A percentile compares a stretch with the other conserved stretches of the same genome.
These are phyloP conservation scores for Eulemur mongoz DNA, from an alignment of 2,797 vertebrate species.

Conservation along the genomic window DNA sequence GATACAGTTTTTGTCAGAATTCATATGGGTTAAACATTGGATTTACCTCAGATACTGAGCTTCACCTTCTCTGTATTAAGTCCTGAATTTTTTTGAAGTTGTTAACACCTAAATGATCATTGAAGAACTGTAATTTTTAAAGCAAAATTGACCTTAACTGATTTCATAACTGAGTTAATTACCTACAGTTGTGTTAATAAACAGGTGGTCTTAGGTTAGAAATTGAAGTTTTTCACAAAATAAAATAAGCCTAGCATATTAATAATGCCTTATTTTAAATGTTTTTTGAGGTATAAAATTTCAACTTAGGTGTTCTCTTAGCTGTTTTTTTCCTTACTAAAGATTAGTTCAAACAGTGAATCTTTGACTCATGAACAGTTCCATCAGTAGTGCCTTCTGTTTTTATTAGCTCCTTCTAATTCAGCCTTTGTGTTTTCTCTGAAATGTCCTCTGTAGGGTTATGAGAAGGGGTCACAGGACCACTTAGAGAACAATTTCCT, in stretches of 20 bases:
- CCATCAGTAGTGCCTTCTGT: background rate
- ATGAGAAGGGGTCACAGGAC: background rate
- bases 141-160: background rate
- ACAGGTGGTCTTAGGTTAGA: background rate
- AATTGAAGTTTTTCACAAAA: constrained; percentile 9
- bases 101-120: background rate
- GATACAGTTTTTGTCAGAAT: background rate
- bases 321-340: background rate
- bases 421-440: background rate
- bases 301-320: background rate
- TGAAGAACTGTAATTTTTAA: background rate
- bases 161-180: constrained; percentile 9
- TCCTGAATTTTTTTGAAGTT: constrained; percentile 29
- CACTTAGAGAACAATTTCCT: background rate
- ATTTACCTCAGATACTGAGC: background rate
- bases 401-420: background rate
- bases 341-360: background rate
- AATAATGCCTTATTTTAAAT: background rate
- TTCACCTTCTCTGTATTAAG: constrained; percentile 16
- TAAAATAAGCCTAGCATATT: background rate
- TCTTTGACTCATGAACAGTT: background rate
- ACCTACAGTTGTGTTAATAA: background rate
- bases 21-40: background rate
- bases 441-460: constrained; percentile 13
- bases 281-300: constrained; percentile 31